Evolutionary conservation across 1,140 invertebrate genomes (phyloP), one percentile per base, ranked within the genome.

Genomic region (Drosophila takahashii): DNA sequence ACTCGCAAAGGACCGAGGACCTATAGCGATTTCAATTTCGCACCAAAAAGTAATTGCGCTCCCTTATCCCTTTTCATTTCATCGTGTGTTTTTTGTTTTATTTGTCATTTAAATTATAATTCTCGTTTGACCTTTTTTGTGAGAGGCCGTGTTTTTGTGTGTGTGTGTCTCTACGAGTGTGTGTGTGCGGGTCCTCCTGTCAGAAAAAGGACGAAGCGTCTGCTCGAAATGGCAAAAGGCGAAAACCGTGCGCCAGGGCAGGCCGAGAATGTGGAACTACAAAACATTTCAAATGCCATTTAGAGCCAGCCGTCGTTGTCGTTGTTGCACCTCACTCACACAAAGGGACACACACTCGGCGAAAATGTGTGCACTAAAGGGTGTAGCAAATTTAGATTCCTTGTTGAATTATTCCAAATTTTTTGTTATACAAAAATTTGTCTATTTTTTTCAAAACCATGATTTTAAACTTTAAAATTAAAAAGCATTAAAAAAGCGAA

Each of bases 241-340:
- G 60, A 76, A 66, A 76, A 59, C 52, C 61, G 42, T 74, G 71
- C 60, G 67, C 53, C 72, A 41, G 70, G 58, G 50, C 52, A 51
- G 44, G 59, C 59, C 34, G 34, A 77, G 52, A 77, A 71, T 71
- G 74, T 69, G 73, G 62, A 77, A 77, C 74, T 77, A 77, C 74
- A 77, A 77, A 77, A 77, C 74, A 78, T 78, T 78, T 78, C 52
- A 78, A 78, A 78, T 78, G 75, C 74, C 75, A 78, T 78, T 78
- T 78, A 78, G 65, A 62, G 65, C 73, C 72, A 76, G 72, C 60
- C 72, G 72, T 76, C 71, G 60, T 32, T 75, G 72, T 76, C 71
- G 60, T 37, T 75, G 72, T 75, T 76, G 72, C 72, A 76, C 72
- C 72, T 76, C 53, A 59, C 73, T 52, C 41, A 15, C 50, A 64